These are phyloP conservation scores for Chionodraco myersi DNA, from an alignment of 2,113 vertebrate genomes.

Conservation along the genomic window DNA sequence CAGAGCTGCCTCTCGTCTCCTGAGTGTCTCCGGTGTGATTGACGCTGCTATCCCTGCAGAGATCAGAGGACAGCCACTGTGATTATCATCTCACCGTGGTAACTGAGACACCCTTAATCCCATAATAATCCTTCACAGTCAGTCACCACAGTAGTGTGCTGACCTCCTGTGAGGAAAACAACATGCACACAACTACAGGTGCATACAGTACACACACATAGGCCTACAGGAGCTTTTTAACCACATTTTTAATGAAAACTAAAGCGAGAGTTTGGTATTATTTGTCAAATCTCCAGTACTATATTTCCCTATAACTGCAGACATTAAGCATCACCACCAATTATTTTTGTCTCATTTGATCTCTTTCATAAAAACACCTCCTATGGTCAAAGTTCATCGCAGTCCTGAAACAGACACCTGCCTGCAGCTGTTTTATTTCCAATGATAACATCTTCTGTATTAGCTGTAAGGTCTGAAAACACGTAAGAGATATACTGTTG, in stretches of 20 bases:
- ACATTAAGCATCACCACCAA: neutral
- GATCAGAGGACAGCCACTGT: constrained; percentile 78
- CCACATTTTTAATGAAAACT: neutral
- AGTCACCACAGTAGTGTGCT: constrained; percentile 66
- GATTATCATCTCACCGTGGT: constrained; percentile 78
- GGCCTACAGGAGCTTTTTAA: no score
- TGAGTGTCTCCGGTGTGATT: constrained; percentile 71
- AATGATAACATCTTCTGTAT: constrained; percentile 25
- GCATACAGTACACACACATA: neutral
- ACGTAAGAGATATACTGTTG: neutral
- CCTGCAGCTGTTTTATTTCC: constrained; percentile 22
- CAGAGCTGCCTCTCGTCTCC: constrained; percentile 56
- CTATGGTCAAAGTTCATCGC: neutral
- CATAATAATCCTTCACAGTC: constrained; percentile 77
- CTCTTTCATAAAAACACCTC: neutral
- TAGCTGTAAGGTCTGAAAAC: constrained; percentile 5
- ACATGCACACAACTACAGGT: constrained; percentile 15
- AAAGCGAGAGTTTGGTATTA: neutral
- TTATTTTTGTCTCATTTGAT: neutral
- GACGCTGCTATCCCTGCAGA: constrained; percentile 68
- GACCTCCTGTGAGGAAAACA: constrained; percentile 70
- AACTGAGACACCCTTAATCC: constrained; percentile 79
- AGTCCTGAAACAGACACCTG: constrained; percentile 13
- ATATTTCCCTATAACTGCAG: neutral
- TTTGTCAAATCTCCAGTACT: neutral